Base-by-base conservation (phyloP, 2,888 invertebrate genomes). In the Morpho helenor region DNA sequence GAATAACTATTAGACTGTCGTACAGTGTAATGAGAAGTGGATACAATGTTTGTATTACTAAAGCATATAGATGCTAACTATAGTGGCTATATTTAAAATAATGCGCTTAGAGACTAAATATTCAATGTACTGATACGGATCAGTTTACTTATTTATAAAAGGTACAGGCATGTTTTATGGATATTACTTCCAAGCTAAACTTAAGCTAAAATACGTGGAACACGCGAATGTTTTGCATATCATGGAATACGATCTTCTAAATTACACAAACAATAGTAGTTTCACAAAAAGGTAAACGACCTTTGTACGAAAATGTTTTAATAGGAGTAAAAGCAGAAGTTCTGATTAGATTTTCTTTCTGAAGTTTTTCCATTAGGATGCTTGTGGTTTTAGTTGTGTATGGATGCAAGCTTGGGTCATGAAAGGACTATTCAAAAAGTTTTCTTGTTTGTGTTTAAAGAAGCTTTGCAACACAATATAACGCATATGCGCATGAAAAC, bases 141-240 rank as follows among this genome's bases (percentile, higher is more conserved):
- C 31, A 31, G 31, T 31, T 31, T 31, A 31, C 31, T 31, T 31
- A 31, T 31, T 31, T 31, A 31, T 31, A 31, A 16, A 16, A 31
- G 31, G 31, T 31, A 31, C 3, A 31, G 31, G 31, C 31, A 31
- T 31, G 3, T 31, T 31, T 31, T 31, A 31, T 31, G 31, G 31
- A 31, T 31, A 31, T 47, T 40, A 40, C 40, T 49, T 10, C 40
- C 40, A 8, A 10, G 40, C 10, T 49, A 49, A 49, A 49, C 40
- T 49, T 49, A 40, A 42, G 3, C 42, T 51, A 51, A 51, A 51
- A 42, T 42, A 40, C 50, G 41, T 51, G 50, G 42, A 9, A 51
- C 50, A 51, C 50, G 50, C 50, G 41, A 51, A 8, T 51, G 42
- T 7, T 51, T 51, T 41, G 42, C 50, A 51, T 51, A 51, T 51